Percentiles rank a stretch among this genome's conserved stretches.
These are phyloP conservation scores for Thunnus maccoyii DNA, from an alignment of 2,113 vertebrate genomes.

Conservation along the genomic window DNA sequence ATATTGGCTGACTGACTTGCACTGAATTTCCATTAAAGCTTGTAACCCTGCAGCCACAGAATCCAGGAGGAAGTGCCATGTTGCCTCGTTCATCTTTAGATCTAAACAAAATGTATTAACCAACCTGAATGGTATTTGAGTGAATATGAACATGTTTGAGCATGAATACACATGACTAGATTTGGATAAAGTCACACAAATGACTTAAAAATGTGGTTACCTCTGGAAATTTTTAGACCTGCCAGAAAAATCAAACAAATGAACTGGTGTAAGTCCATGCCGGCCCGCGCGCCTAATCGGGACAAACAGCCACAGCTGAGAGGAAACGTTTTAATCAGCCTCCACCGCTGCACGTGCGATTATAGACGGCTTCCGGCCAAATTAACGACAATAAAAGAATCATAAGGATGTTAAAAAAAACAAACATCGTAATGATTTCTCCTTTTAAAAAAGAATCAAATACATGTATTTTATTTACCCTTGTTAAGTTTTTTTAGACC, in stretches of 20 bases:
- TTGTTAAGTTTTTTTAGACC: background rate
- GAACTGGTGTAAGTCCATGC: conserved; percentile 62
- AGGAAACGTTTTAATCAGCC: conserved; percentile 46
- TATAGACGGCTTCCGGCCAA: background rate
- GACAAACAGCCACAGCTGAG: conserved; percentile 43
- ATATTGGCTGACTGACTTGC: background rate
- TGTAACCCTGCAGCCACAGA: background rate
- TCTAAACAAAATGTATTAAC: no score
- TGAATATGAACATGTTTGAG: background rate
- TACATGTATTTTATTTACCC: background rate
- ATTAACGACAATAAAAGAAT: background rate
- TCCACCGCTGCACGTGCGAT: background rate
- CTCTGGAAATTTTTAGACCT: conserved; percentile 31
- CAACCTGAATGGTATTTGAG: rapidly evolving
- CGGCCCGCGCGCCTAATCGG: conserved; percentile 36
- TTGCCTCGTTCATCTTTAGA: background rate
- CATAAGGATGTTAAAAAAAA: background rate
- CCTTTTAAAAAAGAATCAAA: no score
- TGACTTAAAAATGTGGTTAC: conserved; percentile 40
- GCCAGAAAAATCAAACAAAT: conserved; percentile 46
- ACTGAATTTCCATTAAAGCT: background rate
- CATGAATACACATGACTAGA: background rate
- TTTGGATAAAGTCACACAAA: background rate
- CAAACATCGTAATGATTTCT: no score
- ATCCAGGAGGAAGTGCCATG: background rate